A percentile compares a stretch with the other conserved stretches of the same genome.
Conservation (phyloP, 2,888 invertebrate genomes). For the Sminthurinus aureus region DNA sequence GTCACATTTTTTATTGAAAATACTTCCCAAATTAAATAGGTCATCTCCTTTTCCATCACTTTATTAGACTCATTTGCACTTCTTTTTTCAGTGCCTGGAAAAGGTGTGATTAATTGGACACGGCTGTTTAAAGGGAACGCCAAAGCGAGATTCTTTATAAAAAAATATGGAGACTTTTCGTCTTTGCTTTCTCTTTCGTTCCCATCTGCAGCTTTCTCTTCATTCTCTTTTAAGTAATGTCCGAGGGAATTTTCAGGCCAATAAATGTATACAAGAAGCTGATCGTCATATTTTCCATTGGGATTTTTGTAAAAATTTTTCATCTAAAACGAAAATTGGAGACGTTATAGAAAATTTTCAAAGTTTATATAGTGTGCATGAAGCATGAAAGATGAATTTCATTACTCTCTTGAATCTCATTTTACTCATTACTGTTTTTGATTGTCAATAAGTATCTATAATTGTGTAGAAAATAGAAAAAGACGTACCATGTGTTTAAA, state of each 20-base stretch:
- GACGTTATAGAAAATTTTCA: too few relatives aligned
- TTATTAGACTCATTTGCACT: too few relatives aligned
- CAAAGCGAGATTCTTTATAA: not conserved
- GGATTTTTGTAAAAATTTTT: not conserved
- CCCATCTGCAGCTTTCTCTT: not conserved
- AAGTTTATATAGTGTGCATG: too few relatives aligned
- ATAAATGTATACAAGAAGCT: not conserved
- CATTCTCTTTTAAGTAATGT: not conserved
- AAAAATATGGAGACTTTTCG: not conserved
- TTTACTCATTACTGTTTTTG: too few relatives aligned
- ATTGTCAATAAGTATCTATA: too few relatives aligned
- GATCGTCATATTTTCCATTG: not conserved
- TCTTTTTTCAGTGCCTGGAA: not conserved
- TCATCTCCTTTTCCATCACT: too few relatives aligned
- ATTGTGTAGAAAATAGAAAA: too few relatives aligned
- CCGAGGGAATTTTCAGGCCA: not conserved
- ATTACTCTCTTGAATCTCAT: too few relatives aligned
- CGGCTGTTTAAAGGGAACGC: not conserved
- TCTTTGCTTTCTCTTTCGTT: not conserved
- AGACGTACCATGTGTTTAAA: not conserved
- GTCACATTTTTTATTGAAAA: not conserved
- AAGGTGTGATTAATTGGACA: not conserved
- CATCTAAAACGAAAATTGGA: not conserved
- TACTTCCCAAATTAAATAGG: not conserved
- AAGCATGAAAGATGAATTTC: too few relatives aligned